phyloP scores from a whole-genome alignment of 2,113 vertebrate species.

The Condylura cristata region DNA sequence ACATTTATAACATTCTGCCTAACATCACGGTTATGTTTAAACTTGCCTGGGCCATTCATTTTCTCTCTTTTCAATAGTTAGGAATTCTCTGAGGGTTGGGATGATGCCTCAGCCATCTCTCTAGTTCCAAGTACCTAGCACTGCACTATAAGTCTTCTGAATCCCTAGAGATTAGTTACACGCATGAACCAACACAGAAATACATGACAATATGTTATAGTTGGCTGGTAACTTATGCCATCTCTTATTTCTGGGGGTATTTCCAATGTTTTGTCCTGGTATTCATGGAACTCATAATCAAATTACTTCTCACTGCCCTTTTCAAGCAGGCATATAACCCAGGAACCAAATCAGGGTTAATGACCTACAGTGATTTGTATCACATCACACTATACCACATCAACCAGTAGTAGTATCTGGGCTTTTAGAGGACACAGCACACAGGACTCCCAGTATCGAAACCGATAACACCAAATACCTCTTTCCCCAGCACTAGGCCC shows the following conservation, averaged over 20 bases:
- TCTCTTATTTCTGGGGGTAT: conserved; percentile 14
- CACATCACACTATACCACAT: background rate
- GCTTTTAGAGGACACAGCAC: background rate
- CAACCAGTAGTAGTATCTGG: background rate
- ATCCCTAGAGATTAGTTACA: background rate
- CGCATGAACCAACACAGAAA: conserved; percentile 26
- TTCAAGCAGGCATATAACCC: conserved; percentile 48
- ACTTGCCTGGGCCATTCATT: background rate
- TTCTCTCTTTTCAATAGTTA: conserved; percentile 19
- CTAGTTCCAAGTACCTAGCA: background rate
- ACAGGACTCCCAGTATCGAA: background rate
- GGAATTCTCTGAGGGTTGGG: background rate
- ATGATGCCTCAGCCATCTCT: background rate
- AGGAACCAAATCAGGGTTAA: conserved; percentile 20
- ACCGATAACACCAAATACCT: background rate
- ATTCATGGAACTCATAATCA: conserved; percentile 54
- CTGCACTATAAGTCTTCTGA: background rate
- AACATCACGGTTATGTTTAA: background rate
- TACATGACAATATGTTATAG: conserved; percentile 32
- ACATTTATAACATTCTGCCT: conserved; percentile 31
- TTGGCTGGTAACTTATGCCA: conserved; percentile 28
- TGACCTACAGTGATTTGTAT: conserved; percentile 10
- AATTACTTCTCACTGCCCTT: conserved; percentile 66
- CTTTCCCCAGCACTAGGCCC: background rate
- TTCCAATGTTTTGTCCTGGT: conserved; percentile 46